These are phyloP conservation scores for Coracopsis vasa DNA, from an alignment of 2,113 vertebrate species.

Conservation along the genomic window DNA sequence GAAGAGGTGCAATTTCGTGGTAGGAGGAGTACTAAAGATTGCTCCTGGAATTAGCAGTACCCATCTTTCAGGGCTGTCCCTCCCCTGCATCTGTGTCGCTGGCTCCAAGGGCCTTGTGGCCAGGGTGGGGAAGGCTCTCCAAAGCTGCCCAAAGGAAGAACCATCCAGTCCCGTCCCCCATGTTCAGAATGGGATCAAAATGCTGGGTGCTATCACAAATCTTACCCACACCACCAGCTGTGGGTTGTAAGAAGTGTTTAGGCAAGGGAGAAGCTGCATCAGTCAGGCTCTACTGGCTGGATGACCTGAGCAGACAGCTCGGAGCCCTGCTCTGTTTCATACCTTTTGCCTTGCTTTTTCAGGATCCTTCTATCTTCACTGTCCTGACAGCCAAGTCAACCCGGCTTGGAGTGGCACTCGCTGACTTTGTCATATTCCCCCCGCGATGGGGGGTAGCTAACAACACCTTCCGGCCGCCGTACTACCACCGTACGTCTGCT, in stretches of 20 bases:
- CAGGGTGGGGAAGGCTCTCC: neutral
- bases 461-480: constrained; percentile 93
- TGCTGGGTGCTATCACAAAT: neutral
- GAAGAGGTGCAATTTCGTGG: neutral
- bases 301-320: neutral
- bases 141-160: neutral
- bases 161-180: neutral
- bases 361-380: constrained; percentile 97
- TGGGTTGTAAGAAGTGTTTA: neutral
- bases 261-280: neutral
- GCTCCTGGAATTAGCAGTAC: neutral
- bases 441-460: constrained; percentile 94
- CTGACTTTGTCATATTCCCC: constrained; percentile 97
- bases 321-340: neutral
- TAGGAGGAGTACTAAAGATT: neutral
- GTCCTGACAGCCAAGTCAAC: constrained; percentile 93
- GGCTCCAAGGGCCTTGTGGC: neutral
- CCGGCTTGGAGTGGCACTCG: constrained; percentile 88
- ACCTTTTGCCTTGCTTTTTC: neutral
- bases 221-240: neutral
- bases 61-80: neutral
- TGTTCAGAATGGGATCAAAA: neutral
- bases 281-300: neutral
- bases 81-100: neutral
- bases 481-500: constrained; percentile 89